Evolutionary conservation across 2,888 invertebrate genomes (phyloP), one percentile per base, ranked within the genome.

Genomic region (Terebella lapidaria): DNA sequence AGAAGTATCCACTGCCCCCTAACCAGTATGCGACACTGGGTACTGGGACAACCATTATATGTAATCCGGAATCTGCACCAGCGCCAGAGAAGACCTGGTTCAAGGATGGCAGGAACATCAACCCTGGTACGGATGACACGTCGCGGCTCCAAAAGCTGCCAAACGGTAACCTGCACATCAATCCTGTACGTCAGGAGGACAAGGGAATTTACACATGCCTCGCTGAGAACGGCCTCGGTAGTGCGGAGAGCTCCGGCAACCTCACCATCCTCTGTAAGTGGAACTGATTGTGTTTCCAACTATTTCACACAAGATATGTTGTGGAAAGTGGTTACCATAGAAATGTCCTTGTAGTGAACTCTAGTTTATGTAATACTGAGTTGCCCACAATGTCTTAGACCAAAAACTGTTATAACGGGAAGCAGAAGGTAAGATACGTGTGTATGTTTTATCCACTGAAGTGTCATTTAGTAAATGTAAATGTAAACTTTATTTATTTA

Each of bases 31-130:
- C 93, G 0, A 92, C 92, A 1, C 90, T 92, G 78, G 89, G 89
- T 67, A 92, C 93, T 18, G 94, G 94, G 78, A 89, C 91, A 0
- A 94, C 94, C 0, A 88, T 96, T 57, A 85, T 87, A 58, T 96
- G 95, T 76, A 88, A 90, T 75, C 95, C 95, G 0, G 95, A 96
- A 82, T 94, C 94, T 18, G 94, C 95, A 0, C 95, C 96, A 0
- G 86, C 45, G 15, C 56, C 69, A 5, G 30, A 26, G n/a, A 67
- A 63, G 47, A 42, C 27, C 24, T 71, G 69, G 70, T 30, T 54
- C 54, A 71, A 71, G 61, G 59, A 69, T 35, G 70, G 67, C n/a
- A 35, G 47, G 1, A 42, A 56, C 20, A 47, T 67, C 18, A 61
- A 57, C 47, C 56, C 59, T 2, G 27, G 54, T 27, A 45, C 49